Base-by-base conservation (phyloP, 2,113 vertebrate genomes). In the Salvator merianae region DNA sequence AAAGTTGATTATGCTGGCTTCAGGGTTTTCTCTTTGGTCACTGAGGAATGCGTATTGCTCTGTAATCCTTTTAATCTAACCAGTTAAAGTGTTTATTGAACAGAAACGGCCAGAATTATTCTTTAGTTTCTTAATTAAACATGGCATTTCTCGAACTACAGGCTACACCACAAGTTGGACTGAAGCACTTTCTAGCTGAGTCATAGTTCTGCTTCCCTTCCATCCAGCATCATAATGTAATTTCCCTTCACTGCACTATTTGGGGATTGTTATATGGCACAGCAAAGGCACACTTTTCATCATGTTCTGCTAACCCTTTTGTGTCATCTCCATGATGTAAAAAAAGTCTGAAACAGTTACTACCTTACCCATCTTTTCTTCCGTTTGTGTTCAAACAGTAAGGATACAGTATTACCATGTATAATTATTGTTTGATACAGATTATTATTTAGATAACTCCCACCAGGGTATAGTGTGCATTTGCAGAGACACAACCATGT, bases 1-100 rank as follows among this genome's bases (percentile, higher is more conserved):
- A 50, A 71, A 84, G 65, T 30, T 77, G 34, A 32, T 84, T 84
- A 59, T 84, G 76, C 77, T 68, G 55, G 74, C 34, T 77, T 70
- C 20, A 50, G 73, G 40, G 24, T 18, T 66, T 76, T 68, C 43
- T 76, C 43, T 76, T 77, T 70, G 65, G 79, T 81, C 34, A 55
- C 32, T 71, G 32, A 36, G 50, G 74, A 84, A 77, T 77, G 75
- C 50, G 40, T 26, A 59, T 70, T 59, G 65, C 47, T 55, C 47
- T 69, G 9, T 77, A 32, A 26, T 32, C 53, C 66, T 40, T 70
- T 84, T 62, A 55, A 84, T 32, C 34, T 32, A 40, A 30, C 28
- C 65, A 40, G 22, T 6, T 7, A n/a, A 70, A 7, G 22, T 53
- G 7, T 74, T 74, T 20, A 20, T 34, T 66, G 6, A 24, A 50